Evolutionary conservation across 2,113 vertebrate genomes (phyloP).

Genomic region (Chrysochloris asiatica): DNA sequence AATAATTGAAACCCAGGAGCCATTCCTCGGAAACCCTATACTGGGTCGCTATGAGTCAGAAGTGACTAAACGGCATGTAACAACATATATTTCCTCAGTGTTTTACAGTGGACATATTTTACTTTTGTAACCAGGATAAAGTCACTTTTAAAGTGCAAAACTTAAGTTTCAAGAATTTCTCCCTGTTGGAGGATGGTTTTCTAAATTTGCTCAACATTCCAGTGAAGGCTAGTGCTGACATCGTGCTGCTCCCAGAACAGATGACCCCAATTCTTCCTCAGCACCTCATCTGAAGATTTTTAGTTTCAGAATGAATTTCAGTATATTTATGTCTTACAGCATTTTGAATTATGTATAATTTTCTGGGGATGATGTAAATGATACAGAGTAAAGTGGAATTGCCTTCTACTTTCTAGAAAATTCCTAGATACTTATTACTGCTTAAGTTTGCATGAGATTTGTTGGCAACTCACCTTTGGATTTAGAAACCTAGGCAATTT

Average conservation of each 20-base stretch:
- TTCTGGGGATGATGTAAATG: conserved; percentile 38
- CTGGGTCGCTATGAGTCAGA: too few relatives aligned
- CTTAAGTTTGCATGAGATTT: conserved; percentile 24
- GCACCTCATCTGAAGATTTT: not conserved
- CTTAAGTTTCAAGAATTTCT: not conserved
- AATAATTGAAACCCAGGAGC: too few relatives aligned
- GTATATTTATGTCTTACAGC: conserved; percentile 18
- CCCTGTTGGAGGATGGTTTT: not conserved
- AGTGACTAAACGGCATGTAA: too few relatives aligned
- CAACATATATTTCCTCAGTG: not conserved
- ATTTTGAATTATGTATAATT: conserved; percentile 23
- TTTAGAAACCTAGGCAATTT: not conserved
- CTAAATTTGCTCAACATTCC: not conserved
- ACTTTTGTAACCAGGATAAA: not conserved
- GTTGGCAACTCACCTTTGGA: not conserved
- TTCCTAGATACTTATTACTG: conserved; percentile 36
- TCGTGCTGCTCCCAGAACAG: not conserved
- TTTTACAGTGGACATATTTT: not conserved
- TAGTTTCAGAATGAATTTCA: not conserved
- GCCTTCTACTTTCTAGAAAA: conserved; percentile 39
- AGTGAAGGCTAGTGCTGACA: not conserved
- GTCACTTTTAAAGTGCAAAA: conserved; percentile 13
- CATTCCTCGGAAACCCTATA: too few relatives aligned
- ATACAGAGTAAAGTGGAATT: conserved; percentile 3
- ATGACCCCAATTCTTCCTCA: not conserved